A percentile compares a stretch with the other conserved stretches of the same genome.
Evolutionary conservation across 2,797 vertebrate genomes (phyloP).

Genomic region (Oceanodroma leucorhoa): DNA sequence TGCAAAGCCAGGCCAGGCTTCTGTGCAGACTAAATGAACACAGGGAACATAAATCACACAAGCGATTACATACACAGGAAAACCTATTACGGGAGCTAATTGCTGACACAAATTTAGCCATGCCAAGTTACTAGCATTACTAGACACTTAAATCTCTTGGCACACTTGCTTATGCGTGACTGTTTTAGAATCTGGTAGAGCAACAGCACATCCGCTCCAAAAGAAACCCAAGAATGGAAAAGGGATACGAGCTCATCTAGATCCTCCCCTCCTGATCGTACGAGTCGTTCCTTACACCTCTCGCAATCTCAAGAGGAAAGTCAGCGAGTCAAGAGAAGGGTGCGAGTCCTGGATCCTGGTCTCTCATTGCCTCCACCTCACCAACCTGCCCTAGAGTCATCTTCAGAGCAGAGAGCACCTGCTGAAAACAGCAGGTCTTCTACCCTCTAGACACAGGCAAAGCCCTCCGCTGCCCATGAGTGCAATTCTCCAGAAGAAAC

Average conservation of each 20-base stretch:
- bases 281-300: accelerated
- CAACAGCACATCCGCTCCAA: neutral
- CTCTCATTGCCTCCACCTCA: neutral
- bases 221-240: neutral
- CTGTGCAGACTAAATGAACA: conserved; percentile 63
- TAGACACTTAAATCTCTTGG: conserved; percentile 70
- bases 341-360: neutral
- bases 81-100: conserved; percentile 85
- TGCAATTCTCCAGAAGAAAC: neutral
- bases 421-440: accelerated
- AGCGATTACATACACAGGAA: conserved; percentile 81
- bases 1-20: conserved; percentile 10
- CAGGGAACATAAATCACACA: conserved; percentile 77
- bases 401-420: neutral
- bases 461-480: neutral
- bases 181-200: conserved; percentile 35
- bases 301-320: neutral
- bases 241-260: neutral
- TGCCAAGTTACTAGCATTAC: conserved; percentile 78
- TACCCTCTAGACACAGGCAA: neutral
- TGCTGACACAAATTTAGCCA: conserved; percentile 85
- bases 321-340: too few relatives aligned
- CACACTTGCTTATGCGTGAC: conserved; percentile 1
- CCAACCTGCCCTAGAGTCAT: neutral
- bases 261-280: neutral